phyloP scores from a whole-genome alignment of 1,140 invertebrate species.

The Melipona quadrifasciata region DNA sequence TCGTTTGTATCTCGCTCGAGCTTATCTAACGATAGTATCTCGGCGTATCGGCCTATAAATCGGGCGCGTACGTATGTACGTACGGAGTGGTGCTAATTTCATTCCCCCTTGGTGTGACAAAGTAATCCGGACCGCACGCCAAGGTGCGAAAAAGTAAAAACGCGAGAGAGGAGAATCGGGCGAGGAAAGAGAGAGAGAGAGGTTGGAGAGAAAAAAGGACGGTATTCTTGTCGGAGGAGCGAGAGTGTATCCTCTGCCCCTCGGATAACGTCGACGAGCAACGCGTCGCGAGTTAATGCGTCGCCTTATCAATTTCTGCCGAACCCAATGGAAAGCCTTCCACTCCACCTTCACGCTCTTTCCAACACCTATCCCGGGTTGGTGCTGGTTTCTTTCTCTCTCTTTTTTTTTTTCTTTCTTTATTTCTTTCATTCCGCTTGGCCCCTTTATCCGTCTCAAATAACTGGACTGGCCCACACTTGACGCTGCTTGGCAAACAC shows the following conservation, averaged over 20 bases:
- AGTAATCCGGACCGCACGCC: conserved; percentile 62
- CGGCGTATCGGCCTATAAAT: conserved; percentile 39
- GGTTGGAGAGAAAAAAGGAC: background rate
- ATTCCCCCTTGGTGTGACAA: conserved; percentile 52
- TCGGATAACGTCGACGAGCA: conserved; percentile 60
- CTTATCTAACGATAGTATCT: conserved; percentile 44
- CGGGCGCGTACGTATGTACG: background rate
- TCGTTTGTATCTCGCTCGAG: background rate
- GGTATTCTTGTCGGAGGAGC: conserved; percentile 10
- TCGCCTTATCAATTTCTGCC: conserved; percentile 67
- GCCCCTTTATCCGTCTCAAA: conserved; percentile 63
- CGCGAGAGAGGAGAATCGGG: background rate
- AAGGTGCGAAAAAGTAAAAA: conserved; percentile 25
- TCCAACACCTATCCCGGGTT: conserved; percentile 21
- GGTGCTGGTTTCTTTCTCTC: background rate
- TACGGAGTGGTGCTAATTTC: conserved; percentile 47
- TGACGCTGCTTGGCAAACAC: conserved; percentile 54
- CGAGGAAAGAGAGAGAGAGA: background rate
- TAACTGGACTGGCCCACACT: conserved; percentile 73
- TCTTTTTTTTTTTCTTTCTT: background rate
- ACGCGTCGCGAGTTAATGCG: conserved; percentile 55
- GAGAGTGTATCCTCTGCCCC: conserved; percentile 19
- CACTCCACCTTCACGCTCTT: conserved; percentile 25
- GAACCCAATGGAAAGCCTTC: conserved; percentile 32
- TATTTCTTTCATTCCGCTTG: conserved; percentile 24